phyloP scores from a whole-genome alignment of 1,140 invertebrate genomes.

The Drosophila pandora region DNA sequence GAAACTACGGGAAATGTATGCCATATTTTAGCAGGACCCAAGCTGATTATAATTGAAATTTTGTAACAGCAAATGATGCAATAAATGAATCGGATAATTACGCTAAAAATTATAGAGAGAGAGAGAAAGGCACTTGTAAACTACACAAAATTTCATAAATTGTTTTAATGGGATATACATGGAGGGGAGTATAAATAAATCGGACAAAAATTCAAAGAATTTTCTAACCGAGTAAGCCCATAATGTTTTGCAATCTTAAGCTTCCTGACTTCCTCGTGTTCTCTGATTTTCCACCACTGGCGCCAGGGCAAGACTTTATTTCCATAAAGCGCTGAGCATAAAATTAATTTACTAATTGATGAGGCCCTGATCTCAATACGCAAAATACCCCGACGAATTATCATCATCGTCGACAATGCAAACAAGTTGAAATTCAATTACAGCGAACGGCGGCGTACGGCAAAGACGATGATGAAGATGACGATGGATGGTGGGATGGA shows the following conservation, averaged over 20 bases:
- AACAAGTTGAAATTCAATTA: conserved; percentile 83
- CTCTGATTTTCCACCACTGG: conserved; percentile 13
- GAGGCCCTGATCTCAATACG: conserved; percentile 84
- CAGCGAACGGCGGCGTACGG: conserved; percentile 60
- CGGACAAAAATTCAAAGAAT: neutral
- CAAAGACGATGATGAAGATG: conserved; percentile 24
- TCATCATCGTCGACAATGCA: conserved; percentile 79
- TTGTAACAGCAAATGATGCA: conserved; percentile 27
- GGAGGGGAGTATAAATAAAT: neutral
- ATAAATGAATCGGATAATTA: conserved; percentile 38
- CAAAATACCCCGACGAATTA: conserved; percentile 83
- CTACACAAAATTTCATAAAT: neutral
- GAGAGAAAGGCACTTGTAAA: neutral
- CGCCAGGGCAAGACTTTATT: conserved; percentile 38
- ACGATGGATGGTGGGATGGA: neutral
- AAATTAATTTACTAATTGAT: conserved; percentile 84
- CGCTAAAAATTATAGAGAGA: conserved; percentile 7
- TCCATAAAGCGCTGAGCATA: conserved; percentile 75
- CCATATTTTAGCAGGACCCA: conserved; percentile 28
- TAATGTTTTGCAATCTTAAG: conserved; percentile 9
- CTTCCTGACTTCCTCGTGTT: neutral
- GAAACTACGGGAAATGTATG: conserved; percentile 34
- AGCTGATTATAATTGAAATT: conserved; percentile 52
- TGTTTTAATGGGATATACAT: neutral
- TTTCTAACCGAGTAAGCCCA: conserved; percentile 23